Percentiles rank a stretch among this genome's conserved stretches.
These are phyloP conservation scores for Cordylochernes scorpioides DNA, from an alignment of 2,888 invertebrate genomes.

Conservation along the genomic window DNA sequence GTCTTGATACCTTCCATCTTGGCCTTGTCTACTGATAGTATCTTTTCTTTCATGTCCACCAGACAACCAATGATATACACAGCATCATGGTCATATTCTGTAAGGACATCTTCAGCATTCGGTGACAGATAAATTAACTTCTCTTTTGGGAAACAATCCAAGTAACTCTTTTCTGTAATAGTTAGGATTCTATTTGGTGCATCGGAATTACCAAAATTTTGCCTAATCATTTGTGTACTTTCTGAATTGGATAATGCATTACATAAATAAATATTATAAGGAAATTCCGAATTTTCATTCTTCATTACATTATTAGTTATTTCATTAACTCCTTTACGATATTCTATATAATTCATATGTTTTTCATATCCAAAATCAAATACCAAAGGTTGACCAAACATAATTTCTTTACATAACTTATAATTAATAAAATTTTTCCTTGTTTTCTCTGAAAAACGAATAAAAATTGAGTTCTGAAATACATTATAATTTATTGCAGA, in stretches of 20 bases:
- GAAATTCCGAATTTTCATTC: no score
- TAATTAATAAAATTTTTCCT: no score
- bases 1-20: no score
- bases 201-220: conserved; percentile 3
- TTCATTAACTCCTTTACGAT: conserved; percentile 47
- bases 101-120: conserved; percentile 42
- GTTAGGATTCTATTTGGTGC: conserved; percentile 37
- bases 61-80: conserved; percentile 71
- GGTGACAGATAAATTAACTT: conserved; percentile 65
- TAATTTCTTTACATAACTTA: no score
- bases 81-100: conserved; percentile 40
- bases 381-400: conserved; percentile 44
- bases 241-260: conserved; percentile 2
- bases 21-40: no score
- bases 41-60: no score
- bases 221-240: conserved; percentile 1
- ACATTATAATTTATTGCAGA: no score
- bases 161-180: conserved; percentile 38
- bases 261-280: conserved; percentile 43
- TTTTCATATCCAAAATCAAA: conserved; percentile 55
- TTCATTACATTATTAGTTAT: no score
- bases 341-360: conserved; percentile 43
- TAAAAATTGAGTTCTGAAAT: no score
- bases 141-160: conserved; percentile 49
- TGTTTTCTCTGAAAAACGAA: no score